phyloP scores from a whole-genome alignment of 1,140 invertebrate species.

The Manduca sexta region DNA sequence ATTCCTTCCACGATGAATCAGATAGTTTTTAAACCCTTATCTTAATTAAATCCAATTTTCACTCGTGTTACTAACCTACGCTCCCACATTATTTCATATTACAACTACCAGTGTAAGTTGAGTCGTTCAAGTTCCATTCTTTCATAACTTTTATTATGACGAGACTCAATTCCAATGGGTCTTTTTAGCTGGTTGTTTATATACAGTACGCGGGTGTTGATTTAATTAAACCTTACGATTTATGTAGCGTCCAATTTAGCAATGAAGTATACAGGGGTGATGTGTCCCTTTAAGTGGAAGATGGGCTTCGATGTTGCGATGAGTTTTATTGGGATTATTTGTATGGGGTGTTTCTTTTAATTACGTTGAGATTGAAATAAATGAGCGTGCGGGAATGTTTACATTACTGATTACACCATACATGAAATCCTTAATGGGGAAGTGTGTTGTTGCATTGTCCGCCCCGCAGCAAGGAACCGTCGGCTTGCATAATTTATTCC shows the following conservation, averaged over 20 bases:
- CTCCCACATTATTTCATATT: conserved; percentile 46
- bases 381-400: neutral
- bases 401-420: neutral
- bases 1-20: no score
- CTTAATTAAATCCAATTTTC: conserved; percentile 21
- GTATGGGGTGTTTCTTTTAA: conserved; percentile 2
- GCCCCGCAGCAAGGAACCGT: no score
- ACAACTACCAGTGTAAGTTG: conserved; percentile 26
- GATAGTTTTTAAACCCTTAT: conserved; percentile 8
- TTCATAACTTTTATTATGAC: neutral
- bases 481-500: no score
- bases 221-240: conserved; percentile 66
- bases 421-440: no score
- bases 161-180: conserved; percentile 23
- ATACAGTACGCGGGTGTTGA: conserved; percentile 54
- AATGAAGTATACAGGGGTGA: conserved; percentile 60
- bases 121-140: neutral
- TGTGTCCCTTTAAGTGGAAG: conserved; percentile 40
- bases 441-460: no score
- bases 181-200: conserved; percentile 33
- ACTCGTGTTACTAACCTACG: conserved; percentile 15
- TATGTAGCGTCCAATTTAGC: conserved; percentile 64
- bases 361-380: conserved; percentile 6
- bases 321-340: conserved; percentile 22
- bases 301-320: conserved; percentile 18